Conservation (phyloP, 1,140 invertebrate genomes). For the Bombus impatiens region DNA sequence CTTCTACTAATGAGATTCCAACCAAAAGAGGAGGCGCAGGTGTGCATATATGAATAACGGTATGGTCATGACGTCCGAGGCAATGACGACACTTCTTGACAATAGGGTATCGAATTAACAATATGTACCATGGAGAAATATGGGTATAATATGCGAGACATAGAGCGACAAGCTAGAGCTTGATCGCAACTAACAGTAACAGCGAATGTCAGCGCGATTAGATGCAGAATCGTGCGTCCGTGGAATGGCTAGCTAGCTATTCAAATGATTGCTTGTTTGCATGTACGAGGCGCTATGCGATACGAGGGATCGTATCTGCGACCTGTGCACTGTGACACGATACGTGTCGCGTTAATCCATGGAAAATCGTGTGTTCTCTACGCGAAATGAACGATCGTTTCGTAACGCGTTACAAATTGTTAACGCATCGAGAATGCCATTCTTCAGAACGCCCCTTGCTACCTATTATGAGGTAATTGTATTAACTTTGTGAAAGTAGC, state of each 20-base stretch:
- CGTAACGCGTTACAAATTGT: background rate
- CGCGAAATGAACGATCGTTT: background rate
- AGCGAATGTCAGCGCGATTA: conserved; percentile 17
- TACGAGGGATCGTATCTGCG: background rate
- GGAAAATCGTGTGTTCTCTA: background rate
- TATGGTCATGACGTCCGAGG: too few species aligned
- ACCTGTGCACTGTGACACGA: background rate
- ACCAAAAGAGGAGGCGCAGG: too few species aligned
- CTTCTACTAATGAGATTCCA: too few species aligned
- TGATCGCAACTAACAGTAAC: conserved; percentile 14
- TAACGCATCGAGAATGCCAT: background rate
- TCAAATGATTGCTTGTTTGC: conserved; percentile 6
- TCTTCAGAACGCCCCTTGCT: background rate
- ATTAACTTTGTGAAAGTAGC: background rate
- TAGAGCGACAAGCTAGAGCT: background rate
- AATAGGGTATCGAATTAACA: conserved; percentile 2
- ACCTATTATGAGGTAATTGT: background rate
- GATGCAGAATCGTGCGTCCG: background rate
- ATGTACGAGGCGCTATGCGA: conserved; percentile 3
- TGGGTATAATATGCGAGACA: conserved; percentile 7
- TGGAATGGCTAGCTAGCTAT: background rate
- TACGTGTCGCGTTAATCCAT: conserved; percentile 4
- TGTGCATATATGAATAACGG: too few species aligned
- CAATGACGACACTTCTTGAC: background rate
- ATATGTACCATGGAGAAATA: conserved; percentile 20